Percentiles rank a stretch among this genome's conserved stretches.
Conservation (phyloP, 2,888 invertebrate genomes). For the Matsumyia berberina region DNA sequence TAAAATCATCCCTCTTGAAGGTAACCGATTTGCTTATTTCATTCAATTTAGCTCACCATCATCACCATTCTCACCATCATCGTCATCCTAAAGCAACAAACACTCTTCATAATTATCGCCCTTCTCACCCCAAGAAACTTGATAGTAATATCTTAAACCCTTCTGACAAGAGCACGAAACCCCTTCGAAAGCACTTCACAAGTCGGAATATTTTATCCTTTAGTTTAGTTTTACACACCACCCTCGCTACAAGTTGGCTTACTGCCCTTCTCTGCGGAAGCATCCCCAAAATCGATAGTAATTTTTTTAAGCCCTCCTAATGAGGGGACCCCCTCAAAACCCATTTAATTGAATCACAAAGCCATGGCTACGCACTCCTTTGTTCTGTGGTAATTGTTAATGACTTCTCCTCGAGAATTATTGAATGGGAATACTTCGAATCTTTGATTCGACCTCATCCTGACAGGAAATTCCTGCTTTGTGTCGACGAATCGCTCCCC, state of each 20-base stretch:
- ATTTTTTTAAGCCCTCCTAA: conserved; percentile 5
- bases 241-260: background rate
- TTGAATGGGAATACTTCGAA: conserved; percentile 2
- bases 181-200: no score
- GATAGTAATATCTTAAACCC: no score
- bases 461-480: conserved; percentile 10
- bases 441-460: conserved; percentile 18
- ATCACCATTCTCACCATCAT: no score
- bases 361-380: conserved; percentile 42
- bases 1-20: no score
- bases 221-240: background rate
- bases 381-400: conserved; percentile 41
- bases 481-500: conserved; percentile 1
- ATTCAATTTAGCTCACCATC: no score
- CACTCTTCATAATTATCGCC: no score
- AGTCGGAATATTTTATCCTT: background rate
- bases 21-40: no score
- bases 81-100: no score
- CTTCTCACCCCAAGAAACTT: no score
- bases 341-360: conserved; percentile 48
- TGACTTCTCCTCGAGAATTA: conserved; percentile 18
- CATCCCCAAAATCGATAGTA: conserved; percentile 24
- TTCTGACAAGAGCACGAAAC: no score
- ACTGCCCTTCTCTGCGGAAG: background rate
- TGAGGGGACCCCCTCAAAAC: conserved; percentile 27